These are phyloP conservation scores for Phylloscopus whistleri DNA, from an alignment of 2,113 vertebrate species.

Conservation along the genomic window DNA sequence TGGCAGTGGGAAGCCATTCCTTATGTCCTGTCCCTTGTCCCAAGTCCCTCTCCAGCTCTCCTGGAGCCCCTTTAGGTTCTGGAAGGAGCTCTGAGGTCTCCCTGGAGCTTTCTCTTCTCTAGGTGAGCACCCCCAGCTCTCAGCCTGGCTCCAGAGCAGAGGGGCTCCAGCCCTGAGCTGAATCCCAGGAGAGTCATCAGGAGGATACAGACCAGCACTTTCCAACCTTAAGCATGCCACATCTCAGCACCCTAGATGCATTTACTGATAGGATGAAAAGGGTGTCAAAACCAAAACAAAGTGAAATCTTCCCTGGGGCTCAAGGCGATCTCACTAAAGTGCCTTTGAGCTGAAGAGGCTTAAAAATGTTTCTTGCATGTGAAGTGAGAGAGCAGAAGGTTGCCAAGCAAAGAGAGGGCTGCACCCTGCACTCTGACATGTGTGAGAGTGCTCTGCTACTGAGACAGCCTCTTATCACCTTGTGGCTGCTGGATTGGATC, in stretches of 20 bases:
- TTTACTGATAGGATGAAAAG: neutral
- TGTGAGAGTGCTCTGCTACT: conserved; percentile 16
- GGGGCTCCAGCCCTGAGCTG: neutral
- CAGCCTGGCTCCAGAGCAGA: neutral
- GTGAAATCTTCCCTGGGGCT: conserved; percentile 6
- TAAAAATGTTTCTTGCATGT: conserved; percentile 1
- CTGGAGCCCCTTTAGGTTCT: neutral
- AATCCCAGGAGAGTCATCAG: neutral
- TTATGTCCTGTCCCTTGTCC: neutral
- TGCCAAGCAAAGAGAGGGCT: conserved; percentile 32
- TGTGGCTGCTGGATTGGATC: conserved; percentile 41
- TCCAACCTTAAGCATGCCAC: neutral
- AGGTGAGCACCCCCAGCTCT: neutral
- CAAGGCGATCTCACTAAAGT: neutral
- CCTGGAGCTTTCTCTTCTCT: neutral
- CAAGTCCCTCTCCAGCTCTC: neutral
- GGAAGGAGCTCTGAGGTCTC: fast-evolving
- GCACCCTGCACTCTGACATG: conserved; percentile 29
- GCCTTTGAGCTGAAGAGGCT: neutral
- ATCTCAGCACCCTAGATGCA: neutral
- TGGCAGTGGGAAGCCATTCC: neutral
- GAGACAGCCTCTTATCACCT: conserved; percentile 32
- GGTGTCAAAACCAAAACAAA: conserved; percentile 26
- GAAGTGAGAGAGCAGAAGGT: neutral
- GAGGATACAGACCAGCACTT: neutral